Evolutionary conservation across 2,113 vertebrate species (phyloP).

Genomic region (Camelus bactrianus): DNA sequence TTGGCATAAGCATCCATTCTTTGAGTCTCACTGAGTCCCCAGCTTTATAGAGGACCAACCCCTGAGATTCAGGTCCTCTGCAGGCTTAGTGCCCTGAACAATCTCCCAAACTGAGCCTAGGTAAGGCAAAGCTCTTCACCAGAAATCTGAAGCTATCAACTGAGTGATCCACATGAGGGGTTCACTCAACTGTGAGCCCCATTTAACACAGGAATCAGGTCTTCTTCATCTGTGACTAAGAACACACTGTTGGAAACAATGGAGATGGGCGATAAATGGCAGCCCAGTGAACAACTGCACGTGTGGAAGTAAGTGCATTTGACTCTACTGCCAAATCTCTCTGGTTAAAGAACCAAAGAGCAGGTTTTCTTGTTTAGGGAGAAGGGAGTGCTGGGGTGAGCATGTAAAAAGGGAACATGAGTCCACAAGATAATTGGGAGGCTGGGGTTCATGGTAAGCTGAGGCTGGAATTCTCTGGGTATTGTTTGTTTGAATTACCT

Average conservation of each 20-base stretch:
- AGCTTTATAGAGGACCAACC: slow-evolving; percentile 15
- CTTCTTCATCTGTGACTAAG: background rate
- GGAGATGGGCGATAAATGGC: background rate
- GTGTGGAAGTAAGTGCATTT: background rate
- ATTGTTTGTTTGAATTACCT: background rate
- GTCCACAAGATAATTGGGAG: background rate
- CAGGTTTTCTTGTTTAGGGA: slow-evolving; percentile 37
- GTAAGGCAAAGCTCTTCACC: slow-evolving; percentile 46
- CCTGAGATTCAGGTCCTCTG: slow-evolving; percentile 8
- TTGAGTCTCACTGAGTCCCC: background rate
- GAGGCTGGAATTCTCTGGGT: background rate
- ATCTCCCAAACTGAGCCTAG: background rate
- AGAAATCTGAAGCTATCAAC: slow-evolving; percentile 40
- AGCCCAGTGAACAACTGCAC: background rate
- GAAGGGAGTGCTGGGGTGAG: background rate
- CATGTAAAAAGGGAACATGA: background rate
- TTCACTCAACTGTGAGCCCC: background rate
- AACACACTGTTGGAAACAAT: background rate
- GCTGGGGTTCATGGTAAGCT: background rate
- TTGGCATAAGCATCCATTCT: background rate
- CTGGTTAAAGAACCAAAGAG: background rate
- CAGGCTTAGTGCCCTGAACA: background rate
- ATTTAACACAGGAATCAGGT: background rate
- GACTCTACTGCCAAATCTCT: background rate
- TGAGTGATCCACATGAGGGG: background rate